These are phyloP conservation scores for Rhingia campestris DNA, from an alignment of 2,888 invertebrate genomes.

Conservation along the genomic window DNA sequence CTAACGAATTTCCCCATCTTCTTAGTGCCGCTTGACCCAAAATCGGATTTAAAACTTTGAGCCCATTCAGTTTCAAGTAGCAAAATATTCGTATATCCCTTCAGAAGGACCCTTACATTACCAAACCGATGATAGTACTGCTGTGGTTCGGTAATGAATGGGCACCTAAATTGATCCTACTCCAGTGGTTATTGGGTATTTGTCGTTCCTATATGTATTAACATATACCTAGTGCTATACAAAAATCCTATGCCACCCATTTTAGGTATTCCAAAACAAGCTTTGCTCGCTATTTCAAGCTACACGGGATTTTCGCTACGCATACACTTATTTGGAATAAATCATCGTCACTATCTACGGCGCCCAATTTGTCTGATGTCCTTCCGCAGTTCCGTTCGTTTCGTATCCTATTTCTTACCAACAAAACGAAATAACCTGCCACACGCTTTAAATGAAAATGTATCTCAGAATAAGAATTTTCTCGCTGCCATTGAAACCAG, in stretches of 20 bases:
- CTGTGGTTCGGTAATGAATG: no score
- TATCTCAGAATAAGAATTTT: conserved; percentile 21
- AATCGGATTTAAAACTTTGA: no score
- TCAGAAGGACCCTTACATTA: no score
- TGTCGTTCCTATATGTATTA: not conserved
- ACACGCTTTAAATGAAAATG: conserved; percentile 33
- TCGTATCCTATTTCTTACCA: not conserved
- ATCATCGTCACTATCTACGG: conserved; percentile 43
- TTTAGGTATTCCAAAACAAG: not conserved
- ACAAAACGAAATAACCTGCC: conserved; percentile 38
- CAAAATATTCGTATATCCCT: no score
- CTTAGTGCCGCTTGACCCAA: no score
- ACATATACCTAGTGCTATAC: not conserved
- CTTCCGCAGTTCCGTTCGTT: not conserved
- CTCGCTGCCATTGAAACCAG: conserved; percentile 40
- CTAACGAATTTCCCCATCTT: no score
- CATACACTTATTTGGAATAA: conserved; percentile 33
- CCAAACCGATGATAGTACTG: no score
- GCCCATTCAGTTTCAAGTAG: no score
- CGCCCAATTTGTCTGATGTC: conserved; percentile 41
- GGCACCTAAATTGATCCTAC: no score
- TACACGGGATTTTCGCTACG: conserved; percentile 1
- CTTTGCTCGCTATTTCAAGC: conserved; percentile 20
- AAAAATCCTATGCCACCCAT: not conserved
- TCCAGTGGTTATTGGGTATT: not conserved